Evolutionary conservation across 2,113 vertebrate genomes (phyloP).

Genomic region (Nanorana parkeri): DNA sequence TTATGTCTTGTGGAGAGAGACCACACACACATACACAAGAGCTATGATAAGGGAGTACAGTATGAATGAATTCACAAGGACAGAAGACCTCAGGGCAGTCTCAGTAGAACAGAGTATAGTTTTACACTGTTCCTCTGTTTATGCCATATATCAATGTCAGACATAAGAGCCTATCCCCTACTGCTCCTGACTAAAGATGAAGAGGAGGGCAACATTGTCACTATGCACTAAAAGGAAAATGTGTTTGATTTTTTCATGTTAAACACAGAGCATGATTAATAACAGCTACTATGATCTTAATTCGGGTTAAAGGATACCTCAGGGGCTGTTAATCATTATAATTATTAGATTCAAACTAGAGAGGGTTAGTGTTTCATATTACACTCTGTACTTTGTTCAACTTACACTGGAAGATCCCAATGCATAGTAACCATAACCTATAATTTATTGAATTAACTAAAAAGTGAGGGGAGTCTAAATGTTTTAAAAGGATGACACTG

Average conservation of each 20-base stretch:
- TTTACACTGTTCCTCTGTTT: slow-evolving; percentile 35
- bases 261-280: slow-evolving; percentile 60
- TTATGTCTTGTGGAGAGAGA: slow-evolving; percentile 11
- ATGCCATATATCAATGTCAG: slow-evolving; percentile 58
- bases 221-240: slow-evolving; percentile 36
- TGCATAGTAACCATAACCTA: too few species aligned
- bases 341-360: not conserved
- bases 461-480: too few species aligned
- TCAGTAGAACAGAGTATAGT: slow-evolving; percentile 36
- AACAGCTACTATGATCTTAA: slow-evolving; percentile 54
- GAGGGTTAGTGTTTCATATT: too few species aligned
- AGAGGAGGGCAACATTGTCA: slow-evolving; percentile 67
- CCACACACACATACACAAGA: slow-evolving; percentile 56
- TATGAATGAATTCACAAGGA: slow-evolving; percentile 38
- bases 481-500: too few species aligned
- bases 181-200: slow-evolving; percentile 61
- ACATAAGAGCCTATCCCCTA: slow-evolving; percentile 58
- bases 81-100: slow-evolving; percentile 38
- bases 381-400: too few species aligned
- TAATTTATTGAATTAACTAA: too few species aligned
- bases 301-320: slow-evolving; percentile 50
- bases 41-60: not conserved
- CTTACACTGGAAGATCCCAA: too few species aligned
- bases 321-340: slow-evolving; percentile 25
- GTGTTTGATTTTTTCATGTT: slow-evolving; percentile 58